Evolutionary conservation across 1,140 invertebrate species (phyloP).

Genomic region (Philopotamus ludificatus): DNA sequence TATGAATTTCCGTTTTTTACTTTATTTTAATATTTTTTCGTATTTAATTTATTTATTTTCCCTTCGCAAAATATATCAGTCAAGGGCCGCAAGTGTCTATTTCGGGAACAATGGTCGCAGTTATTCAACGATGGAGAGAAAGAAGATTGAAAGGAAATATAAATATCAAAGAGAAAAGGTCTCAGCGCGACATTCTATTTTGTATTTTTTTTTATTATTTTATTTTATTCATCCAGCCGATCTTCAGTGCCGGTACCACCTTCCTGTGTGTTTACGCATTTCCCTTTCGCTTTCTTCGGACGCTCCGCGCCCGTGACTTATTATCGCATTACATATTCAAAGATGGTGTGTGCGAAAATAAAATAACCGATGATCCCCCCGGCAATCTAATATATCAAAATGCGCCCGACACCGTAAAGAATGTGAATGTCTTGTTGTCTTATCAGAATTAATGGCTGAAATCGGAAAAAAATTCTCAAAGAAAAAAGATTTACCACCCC

Average conservation of each 20-base stretch:
- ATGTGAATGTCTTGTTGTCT: no score
- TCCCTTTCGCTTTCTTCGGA: background rate
- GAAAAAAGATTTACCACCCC: background rate
- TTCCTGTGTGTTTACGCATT: background rate
- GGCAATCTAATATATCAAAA: no score
- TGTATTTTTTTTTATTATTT: background rate
- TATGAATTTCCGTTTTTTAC: no score
- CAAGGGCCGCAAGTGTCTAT: slow-evolving; percentile 19
- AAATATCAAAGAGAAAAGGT: slow-evolving; percentile 36
- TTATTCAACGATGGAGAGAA: slow-evolving; percentile 12
- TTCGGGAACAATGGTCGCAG: slow-evolving; percentile 25
- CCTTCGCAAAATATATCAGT: no score
- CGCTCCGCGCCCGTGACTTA: background rate
- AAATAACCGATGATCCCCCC: background rate
- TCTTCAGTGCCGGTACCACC: background rate
- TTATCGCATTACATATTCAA: background rate
- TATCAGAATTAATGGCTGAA: no score
- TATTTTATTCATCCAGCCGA: background rate
- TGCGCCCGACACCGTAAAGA: no score
- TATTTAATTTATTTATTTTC: no score
- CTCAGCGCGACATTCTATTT: slow-evolving; percentile 14
- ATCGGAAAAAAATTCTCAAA: no score
- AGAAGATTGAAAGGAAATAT: slow-evolving; percentile 25
- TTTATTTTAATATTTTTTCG: no score
- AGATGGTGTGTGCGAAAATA: background rate